A percentile compares a stretch with the other conserved stretches of the same genome.
Evolutionary conservation across 2,797 vertebrate species (phyloP).

Genomic region (Pangasius djambal): DNA sequence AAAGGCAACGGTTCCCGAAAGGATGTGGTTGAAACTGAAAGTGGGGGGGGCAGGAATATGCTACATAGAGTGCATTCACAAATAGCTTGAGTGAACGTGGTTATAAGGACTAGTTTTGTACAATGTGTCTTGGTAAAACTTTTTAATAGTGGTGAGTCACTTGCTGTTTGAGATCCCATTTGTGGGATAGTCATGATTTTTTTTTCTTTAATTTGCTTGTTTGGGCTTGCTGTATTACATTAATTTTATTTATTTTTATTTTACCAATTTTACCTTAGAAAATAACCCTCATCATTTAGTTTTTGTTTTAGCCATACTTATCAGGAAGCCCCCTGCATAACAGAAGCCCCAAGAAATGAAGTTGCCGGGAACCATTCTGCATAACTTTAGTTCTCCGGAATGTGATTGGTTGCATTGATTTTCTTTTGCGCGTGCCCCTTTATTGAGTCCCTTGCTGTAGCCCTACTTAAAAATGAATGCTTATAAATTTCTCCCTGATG

Average conservation of each 20-base stretch:
- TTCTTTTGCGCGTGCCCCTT: conserved; percentile 48
- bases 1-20: conserved; percentile 64
- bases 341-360: conserved; percentile 46
- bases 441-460: conserved; percentile 59
- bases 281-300: conserved; percentile 73
- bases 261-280: conserved; percentile 61
- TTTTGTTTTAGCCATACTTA: conserved; percentile 51
- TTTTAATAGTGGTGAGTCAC: conserved; percentile 84
- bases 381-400: conserved; percentile 43
- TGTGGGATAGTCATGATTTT: conserved; percentile 75
- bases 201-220: conserved; percentile 77
- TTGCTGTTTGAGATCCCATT: conserved; percentile 75
- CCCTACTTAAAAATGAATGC: conserved; percentile 65
- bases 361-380: conserved; percentile 45
- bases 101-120: conserved; percentile 88
- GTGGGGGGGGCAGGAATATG: conserved; percentile 51
- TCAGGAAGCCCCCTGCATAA: conserved; percentile 44
- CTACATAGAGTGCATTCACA: conserved; percentile 82
- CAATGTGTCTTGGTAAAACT: conserved; percentile 86
- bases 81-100: conserved; percentile 83
- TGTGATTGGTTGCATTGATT: conserved; percentile 60
- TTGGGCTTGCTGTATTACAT: conserved; percentile 75
- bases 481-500: conserved; percentile 61
- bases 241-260: conserved; percentile 63
- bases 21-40: conserved; percentile 37